phyloP scores from a whole-genome alignment of 1,140 invertebrate genomes.

The Cydia pomonella region DNA sequence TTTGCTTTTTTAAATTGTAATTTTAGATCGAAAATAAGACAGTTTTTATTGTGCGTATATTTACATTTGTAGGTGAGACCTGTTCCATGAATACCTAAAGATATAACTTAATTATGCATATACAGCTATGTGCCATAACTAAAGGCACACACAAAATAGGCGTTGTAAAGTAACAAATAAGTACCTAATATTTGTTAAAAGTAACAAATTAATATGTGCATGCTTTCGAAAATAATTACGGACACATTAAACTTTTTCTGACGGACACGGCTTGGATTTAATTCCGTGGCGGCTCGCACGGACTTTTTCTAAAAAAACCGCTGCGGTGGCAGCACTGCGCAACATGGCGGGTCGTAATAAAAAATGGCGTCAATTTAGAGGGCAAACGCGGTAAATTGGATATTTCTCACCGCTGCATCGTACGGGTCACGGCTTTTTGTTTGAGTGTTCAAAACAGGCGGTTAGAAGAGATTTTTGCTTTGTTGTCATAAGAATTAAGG shows the following conservation, averaged over 20 bases:
- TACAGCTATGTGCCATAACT: too few relatives aligned
- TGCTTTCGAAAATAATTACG: slow-evolving; percentile 11
- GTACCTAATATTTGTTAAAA: too few relatives aligned
- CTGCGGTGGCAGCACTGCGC: slow-evolving; percentile 42
- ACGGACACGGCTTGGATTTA: background rate
- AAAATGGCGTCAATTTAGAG: slow-evolving; percentile 72
- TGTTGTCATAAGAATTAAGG: background rate
- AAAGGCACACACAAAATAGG: too few relatives aligned
- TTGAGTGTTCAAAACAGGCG: slow-evolving; percentile 23
- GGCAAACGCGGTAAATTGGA: slow-evolving; percentile 72
- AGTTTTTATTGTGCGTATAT: too few relatives aligned
- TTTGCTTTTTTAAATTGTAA: too few relatives aligned
- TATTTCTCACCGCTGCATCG: slow-evolving; percentile 59
- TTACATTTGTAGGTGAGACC: too few relatives aligned
- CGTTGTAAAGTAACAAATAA: too few relatives aligned
- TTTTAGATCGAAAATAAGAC: too few relatives aligned
- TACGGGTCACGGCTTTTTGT: slow-evolving; percentile 44
- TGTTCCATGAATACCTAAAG: too few relatives aligned
- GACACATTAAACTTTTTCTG: slow-evolving; percentile 16
- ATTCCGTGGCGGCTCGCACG: background rate
- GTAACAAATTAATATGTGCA: background rate
- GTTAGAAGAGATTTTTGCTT: background rate
- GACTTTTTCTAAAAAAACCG: slow-evolving; percentile 29
- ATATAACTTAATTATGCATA: too few relatives aligned
- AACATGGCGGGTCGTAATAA: slow-evolving; percentile 64